Conservation (phyloP, 1,140 invertebrate genomes). For the Galendromus occidentalis region DNA sequence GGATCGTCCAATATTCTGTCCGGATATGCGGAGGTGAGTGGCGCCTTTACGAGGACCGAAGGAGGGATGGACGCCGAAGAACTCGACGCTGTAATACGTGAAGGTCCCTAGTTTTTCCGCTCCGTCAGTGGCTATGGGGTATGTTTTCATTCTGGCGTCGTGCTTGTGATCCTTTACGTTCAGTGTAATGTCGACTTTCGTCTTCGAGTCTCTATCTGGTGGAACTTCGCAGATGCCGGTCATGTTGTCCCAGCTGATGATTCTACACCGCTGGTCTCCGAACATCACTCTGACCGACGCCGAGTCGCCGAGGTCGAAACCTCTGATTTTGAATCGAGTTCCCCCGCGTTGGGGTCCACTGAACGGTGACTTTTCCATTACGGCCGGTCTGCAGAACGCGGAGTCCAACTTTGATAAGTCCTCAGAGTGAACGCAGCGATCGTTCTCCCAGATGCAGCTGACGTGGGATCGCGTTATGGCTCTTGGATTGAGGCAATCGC, state of each 20-base stretch:
- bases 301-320: background rate
- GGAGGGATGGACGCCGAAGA: conserved; percentile 15
- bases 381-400: background rate
- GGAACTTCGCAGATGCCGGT: background rate
- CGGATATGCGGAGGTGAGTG: conserved; percentile 15
- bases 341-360: background rate
- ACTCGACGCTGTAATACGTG: background rate
- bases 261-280: background rate
- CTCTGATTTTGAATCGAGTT: background rate
- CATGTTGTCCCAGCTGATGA: background rate
- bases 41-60: conserved; percentile 21
- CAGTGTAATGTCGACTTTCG: background rate
- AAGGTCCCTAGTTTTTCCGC: background rate
- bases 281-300: background rate
- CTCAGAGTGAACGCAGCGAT: background rate
- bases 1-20: background rate
- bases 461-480: background rate
- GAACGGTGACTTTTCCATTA: background rate
- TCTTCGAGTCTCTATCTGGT: background rate
- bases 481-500: background rate
- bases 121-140: background rate
- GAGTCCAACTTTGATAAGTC: background rate
- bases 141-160: background rate
- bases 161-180: background rate
- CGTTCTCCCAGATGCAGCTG: background rate